phyloP scores from a whole-genome alignment of 1,140 invertebrate genomes.

The Diachasmimorpha longicaudata region DNA sequence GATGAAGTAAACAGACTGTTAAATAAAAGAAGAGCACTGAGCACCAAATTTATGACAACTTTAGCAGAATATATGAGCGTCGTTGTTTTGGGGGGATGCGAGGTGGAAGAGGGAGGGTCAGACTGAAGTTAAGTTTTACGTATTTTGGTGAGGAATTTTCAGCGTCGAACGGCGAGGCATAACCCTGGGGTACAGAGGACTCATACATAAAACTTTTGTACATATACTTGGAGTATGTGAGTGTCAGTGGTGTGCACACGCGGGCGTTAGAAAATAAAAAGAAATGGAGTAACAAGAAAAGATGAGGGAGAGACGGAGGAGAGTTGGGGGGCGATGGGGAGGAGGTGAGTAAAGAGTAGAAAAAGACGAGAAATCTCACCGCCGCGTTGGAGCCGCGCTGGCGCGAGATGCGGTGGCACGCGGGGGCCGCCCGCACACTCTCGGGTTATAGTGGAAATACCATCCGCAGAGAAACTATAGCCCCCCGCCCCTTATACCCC shows the following conservation, averaged over 20 bases:
- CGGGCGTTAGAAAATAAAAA: background rate
- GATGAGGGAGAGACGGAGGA: background rate
- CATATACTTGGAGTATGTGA: background rate
- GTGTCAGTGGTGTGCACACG: background rate
- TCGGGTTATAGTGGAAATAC: conserved; percentile 5
- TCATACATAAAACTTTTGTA: background rate
- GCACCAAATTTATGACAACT: background rate
- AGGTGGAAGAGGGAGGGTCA: background rate
- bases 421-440: background rate
- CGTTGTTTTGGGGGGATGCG: background rate
- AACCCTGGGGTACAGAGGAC: background rate
- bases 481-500: background rate
- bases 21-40: background rate
- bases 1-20: conserved; percentile 3
- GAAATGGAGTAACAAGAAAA: background rate
- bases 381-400: conserved; percentile 32
- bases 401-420: conserved; percentile 20
- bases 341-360: background rate
- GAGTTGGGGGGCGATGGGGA: background rate
- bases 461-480: conserved; percentile 6
- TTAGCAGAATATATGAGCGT: background rate
- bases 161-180: background rate
- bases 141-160: background rate
- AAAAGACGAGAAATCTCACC: conserved; percentile 26
- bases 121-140: background rate